A percentile compares a stretch with the other conserved stretches of the same genome.
Conservation (phyloP, 2,113 vertebrate species). For the Mormyrus lacerda region DNA sequence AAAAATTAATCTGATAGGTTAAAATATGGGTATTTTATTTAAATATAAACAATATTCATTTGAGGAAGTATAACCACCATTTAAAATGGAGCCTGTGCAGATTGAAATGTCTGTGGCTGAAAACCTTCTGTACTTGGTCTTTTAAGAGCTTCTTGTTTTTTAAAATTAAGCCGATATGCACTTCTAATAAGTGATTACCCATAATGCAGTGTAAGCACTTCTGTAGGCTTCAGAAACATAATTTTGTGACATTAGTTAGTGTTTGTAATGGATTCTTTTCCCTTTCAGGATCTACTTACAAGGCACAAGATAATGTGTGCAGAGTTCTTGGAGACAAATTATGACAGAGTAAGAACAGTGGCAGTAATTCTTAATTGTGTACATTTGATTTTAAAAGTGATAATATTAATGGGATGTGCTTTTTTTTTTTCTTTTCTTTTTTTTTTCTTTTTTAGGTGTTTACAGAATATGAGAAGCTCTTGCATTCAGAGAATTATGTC, state of each 20-base stretch:
- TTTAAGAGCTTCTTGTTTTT: constrained; percentile 1
- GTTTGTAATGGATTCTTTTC: background rate
- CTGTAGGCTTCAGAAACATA: background rate
- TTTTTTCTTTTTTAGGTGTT: constrained; percentile 70
- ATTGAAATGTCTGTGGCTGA: background rate
- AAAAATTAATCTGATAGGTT: background rate
- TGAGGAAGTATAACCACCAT: background rate
- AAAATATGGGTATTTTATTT: background rate
- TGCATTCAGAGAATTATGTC: constrained; percentile 94
- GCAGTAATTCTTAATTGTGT: constrained; percentile 1
- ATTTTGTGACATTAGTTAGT: background rate
- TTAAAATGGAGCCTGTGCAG: background rate
- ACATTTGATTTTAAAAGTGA: background rate
- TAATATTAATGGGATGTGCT: background rate
- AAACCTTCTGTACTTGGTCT: background rate
- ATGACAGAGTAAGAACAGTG: constrained; percentile 74
- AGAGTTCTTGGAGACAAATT: constrained; percentile 93
- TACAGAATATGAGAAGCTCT: constrained; percentile 92
- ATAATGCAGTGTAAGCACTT: background rate
- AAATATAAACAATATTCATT: background rate
- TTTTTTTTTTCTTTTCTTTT: constrained; percentile 31
- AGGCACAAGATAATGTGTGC: constrained; percentile 92
- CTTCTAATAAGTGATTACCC: background rate
- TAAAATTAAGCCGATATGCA: background rate
- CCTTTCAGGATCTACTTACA: constrained; percentile 81